Base-by-base conservation (phyloP, 2,797 vertebrate species). In the Neoniphon sammara region DNA sequence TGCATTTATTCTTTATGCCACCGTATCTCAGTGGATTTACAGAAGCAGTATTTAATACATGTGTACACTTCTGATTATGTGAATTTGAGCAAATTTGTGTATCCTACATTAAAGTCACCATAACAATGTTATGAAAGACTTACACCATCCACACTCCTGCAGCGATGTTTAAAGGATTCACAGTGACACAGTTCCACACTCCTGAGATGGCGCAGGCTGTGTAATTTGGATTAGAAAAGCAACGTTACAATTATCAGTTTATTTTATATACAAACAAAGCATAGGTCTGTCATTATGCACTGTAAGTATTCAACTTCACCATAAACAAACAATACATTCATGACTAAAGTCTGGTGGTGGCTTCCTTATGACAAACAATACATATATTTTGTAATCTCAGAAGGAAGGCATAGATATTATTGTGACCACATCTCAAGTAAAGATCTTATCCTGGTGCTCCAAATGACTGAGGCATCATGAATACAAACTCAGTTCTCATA, bases 101-200 rank as follows among this genome's bases (percentile, higher is more conserved):
- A 42, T 14, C 12, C 2, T 42, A 42, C n/a, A 34, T 34, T 36
- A 27, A 66, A 60, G 21, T 9, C 25, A 31, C 27, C 4, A 4
- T 2, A 42, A 52, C 5, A 47, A 14, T 34, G 42, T 63, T 15
- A 17, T 44, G 14, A 61, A 14, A 55, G 61, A 95, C 98, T 98
- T 94, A 99, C 98, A 99, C 95, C 98, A 99, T 99, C 97, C 97
- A 99, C 15, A 98, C 96, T 3, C 98, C 98, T 0, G 98, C 98
- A 0, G 95, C 97, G 0, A 99, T 97, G 91, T 98, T 98, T 88
- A 99, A 89, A 18, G 98, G 97, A 89, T 97, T 94, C 86, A 99
- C 92, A 17, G 97, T 98, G 87, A 99, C 88, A 12, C 97, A 99
- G 90, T 93, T 99, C 96, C 97, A 98, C 75, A 99, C 92, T 73